Evolutionary conservation across 1,140 invertebrate species (phyloP), one percentile per base, ranked within the genome.

Genomic region (Xylocopa sonorina): DNA sequence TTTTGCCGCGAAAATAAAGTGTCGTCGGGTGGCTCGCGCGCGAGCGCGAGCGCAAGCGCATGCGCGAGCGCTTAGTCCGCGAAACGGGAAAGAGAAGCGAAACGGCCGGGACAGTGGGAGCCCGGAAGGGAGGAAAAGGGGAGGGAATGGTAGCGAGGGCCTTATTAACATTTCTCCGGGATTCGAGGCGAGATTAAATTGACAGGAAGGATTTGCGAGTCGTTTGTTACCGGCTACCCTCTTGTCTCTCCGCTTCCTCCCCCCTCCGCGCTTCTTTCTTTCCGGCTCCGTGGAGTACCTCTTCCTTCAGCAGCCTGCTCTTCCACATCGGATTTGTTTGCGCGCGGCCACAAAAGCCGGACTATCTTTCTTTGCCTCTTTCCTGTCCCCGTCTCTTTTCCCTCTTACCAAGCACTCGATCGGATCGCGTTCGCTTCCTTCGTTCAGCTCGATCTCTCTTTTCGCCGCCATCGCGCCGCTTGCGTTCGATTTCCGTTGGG

Each of bases 141-240:
- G n/a, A 63, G 72, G 78, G 62, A 81, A 75, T 78, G 79, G 77
- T 76, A 78, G 81, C 50, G 74, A 76, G 72, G 78, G 85, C 91
- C 91, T 92, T 92, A 93, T 93, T 92, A 92, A 93, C 91, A 93
- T 93, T 93, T 93, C 90, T 91, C 80, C 86, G 88, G 92, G 91
- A 93, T 93, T 89, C 90, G 88, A 89, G 89, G 89, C 87, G 88
- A 93, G 92, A 93, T 93, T 92, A 92, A 92, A 92, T 92, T 92
- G 91, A 93, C 91, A 92, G 91, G 80, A 86, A 92, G 91, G 91
- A 93, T 92, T 93, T 92, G 92, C 92, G 91, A 93, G 91, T 92
- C 88, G 91, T 92, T 93, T 92, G 91, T 92, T 92, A 90, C 87
- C 82, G 79, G 58, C 81, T 68, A 60, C 64, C 75, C 80, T 16